Evolutionary conservation across 2,113 vertebrate species (phyloP).

Genomic region (Arothron firmamentum): DNA sequence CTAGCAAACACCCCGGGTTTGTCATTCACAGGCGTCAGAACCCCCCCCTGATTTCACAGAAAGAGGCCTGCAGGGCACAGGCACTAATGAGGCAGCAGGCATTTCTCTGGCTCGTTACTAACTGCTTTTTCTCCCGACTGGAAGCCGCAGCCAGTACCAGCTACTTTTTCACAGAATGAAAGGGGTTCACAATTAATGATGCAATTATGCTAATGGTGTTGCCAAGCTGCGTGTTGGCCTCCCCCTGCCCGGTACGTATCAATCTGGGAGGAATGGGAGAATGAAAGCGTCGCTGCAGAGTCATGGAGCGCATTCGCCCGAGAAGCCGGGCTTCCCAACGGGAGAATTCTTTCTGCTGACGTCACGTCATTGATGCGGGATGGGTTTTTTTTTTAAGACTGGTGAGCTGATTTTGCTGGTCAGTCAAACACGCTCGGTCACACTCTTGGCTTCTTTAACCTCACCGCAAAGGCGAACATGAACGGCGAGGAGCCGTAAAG

Average conservation of each 20-base stretch:
- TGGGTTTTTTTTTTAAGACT: too few species aligned
- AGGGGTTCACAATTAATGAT: conserved; percentile 72
- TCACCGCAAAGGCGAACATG: conserved; percentile 16
- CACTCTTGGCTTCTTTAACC: conserved; percentile 10
- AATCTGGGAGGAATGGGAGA: conserved; percentile 49
- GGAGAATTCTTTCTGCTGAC: neutral
- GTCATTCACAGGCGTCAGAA: conserved; percentile 66
- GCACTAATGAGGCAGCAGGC: conserved; percentile 70
- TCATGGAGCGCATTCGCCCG: conserved; percentile 6
- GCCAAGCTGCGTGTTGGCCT: conserved; percentile 47
- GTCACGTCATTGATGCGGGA: neutral
- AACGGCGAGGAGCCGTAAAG: conserved; percentile 12
- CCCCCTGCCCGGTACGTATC: conserved; percentile 50
- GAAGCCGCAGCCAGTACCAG: conserved; percentile 58
- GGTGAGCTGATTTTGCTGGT: conserved; percentile 34
- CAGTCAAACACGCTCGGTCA: conserved; percentile 13
- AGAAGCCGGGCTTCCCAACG: conserved; percentile 10
- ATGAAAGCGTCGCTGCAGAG: conserved; percentile 37
- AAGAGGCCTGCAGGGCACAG: conserved; percentile 49
- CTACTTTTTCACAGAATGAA: conserved; percentile 60
- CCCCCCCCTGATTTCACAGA: conserved; percentile 45
- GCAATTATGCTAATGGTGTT: conserved; percentile 71
- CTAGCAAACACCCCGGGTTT: conserved; percentile 59
- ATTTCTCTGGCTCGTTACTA: conserved; percentile 61
- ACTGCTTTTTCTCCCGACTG: conserved; percentile 48